A percentile compares a stretch with the other conserved stretches of the same genome.
phyloP scores from a whole-genome alignment of 2,888 invertebrate genomes.

The Brassicogethes aeneus region DNA sequence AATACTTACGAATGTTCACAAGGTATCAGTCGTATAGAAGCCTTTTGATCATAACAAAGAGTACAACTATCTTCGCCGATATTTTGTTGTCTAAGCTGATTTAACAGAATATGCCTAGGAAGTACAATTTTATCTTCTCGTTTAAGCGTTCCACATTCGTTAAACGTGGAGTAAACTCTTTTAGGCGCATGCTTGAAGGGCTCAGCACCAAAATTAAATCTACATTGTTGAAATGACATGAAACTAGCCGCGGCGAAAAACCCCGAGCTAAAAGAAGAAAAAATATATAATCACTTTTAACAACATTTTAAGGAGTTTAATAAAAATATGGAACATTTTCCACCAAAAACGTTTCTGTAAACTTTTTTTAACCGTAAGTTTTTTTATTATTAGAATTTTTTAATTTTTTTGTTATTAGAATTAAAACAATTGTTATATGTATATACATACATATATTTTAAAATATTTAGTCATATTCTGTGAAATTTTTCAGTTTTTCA shows the following conservation, averaged over 20 bases:
- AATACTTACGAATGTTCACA: slow-evolving; percentile 76
- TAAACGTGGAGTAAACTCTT: slow-evolving; percentile 62
- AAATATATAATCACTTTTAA: not conserved
- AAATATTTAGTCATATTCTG: too few relatives aligned
- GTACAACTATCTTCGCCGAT: slow-evolving; percentile 79
- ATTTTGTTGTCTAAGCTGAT: slow-evolving; percentile 61
- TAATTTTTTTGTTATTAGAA: too few relatives aligned
- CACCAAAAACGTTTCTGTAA: slow-evolving; percentile 4
- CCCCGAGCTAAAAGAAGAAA: slow-evolving; percentile 54
- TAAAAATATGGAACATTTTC: slow-evolving; percentile 4
- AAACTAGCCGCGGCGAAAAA: slow-evolving; percentile 94
- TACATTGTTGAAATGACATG: slow-evolving; percentile 93
- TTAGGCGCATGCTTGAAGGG: slow-evolving; percentile 70
- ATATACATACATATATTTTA: too few relatives aligned
- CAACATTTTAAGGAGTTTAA: not conserved
- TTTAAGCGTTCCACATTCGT: slow-evolving; percentile 65
- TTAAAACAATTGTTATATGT: too few relatives aligned
- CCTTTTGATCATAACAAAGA: slow-evolving; percentile 75
- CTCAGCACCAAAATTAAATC: slow-evolving; percentile 82
- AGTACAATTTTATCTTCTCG: slow-evolving; percentile 69
- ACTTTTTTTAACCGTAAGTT: not conserved
- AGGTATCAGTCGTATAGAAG: slow-evolving; percentile 65
- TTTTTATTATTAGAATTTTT: not conserved
- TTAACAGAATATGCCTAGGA: slow-evolving; percentile 72
- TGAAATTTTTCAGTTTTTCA: too few relatives aligned